These are phyloP conservation scores for Phymastichus coffea DNA, from an alignment of 1,140 invertebrate genomes.

Conservation along the genomic window DNA sequence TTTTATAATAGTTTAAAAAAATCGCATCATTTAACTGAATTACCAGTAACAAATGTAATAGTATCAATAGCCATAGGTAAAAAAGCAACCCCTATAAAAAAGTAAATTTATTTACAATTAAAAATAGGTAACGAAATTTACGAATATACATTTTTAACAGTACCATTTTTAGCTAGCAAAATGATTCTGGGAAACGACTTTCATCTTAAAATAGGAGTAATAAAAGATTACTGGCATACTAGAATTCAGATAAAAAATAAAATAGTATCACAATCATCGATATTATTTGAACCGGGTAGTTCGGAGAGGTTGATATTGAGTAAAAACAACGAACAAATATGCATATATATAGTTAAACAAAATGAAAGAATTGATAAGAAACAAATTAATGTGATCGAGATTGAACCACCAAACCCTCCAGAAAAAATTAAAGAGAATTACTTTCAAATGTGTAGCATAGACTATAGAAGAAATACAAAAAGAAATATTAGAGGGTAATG, in stretches of 20 bases:
- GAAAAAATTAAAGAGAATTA: neutral
- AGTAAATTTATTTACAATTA: conserved; percentile 17
- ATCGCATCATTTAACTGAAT: neutral
- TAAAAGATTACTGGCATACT: neutral
- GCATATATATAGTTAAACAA: neutral
- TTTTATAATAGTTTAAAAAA: conserved; percentile 4
- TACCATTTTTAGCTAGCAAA: conserved; percentile 18
- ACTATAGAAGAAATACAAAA: neutral
- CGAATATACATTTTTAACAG: conserved; percentile 7
- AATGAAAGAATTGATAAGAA: neutral
- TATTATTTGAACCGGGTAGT: neutral
- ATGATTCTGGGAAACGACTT: conserved; percentile 17
- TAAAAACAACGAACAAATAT: neutral
- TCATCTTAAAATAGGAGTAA: neutral
- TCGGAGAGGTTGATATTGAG: neutral
- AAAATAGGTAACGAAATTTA: neutral
- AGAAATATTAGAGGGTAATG: neutral
- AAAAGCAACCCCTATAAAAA: conserved; percentile 17
- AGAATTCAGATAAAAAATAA: neutral
- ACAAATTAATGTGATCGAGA: neutral
- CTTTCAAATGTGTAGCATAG: no score
- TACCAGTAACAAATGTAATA: conserved; percentile 11
- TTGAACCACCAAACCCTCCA: neutral
- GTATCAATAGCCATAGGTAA: conserved; percentile 18
- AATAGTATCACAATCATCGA: neutral